Conservation (phyloP, 2,113 vertebrate genomes). For the pig (Sus scrofa) region DNA sequence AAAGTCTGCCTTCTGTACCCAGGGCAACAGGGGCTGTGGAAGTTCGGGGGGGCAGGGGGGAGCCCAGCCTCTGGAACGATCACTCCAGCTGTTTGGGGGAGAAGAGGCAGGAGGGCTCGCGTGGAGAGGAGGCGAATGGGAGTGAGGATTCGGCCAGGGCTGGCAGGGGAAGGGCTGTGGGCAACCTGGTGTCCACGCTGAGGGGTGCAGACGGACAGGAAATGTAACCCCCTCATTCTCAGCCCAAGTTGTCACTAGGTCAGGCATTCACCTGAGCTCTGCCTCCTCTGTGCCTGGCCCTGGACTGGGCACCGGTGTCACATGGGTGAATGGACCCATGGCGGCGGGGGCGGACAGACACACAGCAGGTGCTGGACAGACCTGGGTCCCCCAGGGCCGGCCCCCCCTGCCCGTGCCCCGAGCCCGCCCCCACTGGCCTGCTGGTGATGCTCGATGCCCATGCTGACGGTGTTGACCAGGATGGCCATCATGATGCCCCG, state of each 20-base stretch:
- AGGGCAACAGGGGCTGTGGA: background rate
- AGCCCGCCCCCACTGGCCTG: conserved; percentile 89
- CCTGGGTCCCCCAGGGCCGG: rapidly evolving
- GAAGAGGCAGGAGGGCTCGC: background rate
- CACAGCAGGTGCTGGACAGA: rapidly evolving
- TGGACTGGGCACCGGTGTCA: background rate
- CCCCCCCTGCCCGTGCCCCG: background rate
- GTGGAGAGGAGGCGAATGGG: background rate
- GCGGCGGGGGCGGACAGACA: background rate
- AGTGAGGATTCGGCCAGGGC: background rate
- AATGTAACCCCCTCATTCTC: background rate
- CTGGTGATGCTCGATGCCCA: conserved; percentile 98
- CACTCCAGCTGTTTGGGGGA: background rate
- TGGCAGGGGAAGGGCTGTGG: background rate
- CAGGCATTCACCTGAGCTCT: background rate
- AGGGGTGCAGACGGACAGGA: background rate
- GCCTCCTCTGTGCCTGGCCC: background rate
- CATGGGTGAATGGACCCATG: rapidly evolving
- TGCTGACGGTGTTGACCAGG: conserved; percentile 98
- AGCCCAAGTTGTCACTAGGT: rapidly evolving
- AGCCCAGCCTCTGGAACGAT: background rate
- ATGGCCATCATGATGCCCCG: conserved; percentile 99
- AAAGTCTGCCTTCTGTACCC: background rate
- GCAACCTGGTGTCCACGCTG: background rate
- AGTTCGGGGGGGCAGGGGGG: background rate